Base-by-base conservation (phyloP, 1,140 invertebrate species). In the Cheumatopsyche charites region DNA sequence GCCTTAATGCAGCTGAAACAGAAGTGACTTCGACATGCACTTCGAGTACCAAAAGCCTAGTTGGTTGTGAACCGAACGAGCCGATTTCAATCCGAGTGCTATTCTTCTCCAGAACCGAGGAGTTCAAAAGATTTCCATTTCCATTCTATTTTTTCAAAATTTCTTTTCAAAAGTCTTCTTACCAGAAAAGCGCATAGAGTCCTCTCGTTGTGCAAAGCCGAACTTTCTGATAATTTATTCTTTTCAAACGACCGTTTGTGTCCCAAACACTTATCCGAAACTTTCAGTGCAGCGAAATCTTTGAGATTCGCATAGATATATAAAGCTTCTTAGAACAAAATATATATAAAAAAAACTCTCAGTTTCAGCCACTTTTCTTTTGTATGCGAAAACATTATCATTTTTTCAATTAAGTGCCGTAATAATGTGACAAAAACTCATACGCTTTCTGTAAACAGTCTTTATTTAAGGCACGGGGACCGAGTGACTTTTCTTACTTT, bases 21-120 rank as follows among this genome's bases (percentile, higher is more conserved):
- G 25, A 67, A 52, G 65, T 58, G 25, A 68, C 29, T 61, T 68
- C 58, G 67, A 68, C 67, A 43, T 68, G n/a, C 47, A 68, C 67
- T 61, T 21, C n/a, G 17, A 25, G 41, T 41, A 49, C 67, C n/a
- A n/a, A n/a, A n/a, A 62, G 19, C 23, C 13, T 25, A n/a, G n/a
- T n/a, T n/a, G 41, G 15, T n/a, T 6, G 17, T 21, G 36, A 11
- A 42, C 15, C 23, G 29, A 45, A 45, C 29, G 62, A 45, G 62
- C 29, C 13, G 23, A 6, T 47, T 66, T 42, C 43, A 5, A 42
- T 17, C 17, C 62, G 17, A 41, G 23, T 7, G 15, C 62, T 45
- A 19, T 61, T 61, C 55, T 61, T 61, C 11, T 25, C 7, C 61
- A 41, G 13, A 5, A 29, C 13, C 13, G 11, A 47, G 3, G 12